Percentiles rank a stretch among this genome's conserved stretches.
Evolutionary conservation across 2,888 invertebrate genomes (phyloP).

Genomic region (Cephus pygmeus): DNA sequence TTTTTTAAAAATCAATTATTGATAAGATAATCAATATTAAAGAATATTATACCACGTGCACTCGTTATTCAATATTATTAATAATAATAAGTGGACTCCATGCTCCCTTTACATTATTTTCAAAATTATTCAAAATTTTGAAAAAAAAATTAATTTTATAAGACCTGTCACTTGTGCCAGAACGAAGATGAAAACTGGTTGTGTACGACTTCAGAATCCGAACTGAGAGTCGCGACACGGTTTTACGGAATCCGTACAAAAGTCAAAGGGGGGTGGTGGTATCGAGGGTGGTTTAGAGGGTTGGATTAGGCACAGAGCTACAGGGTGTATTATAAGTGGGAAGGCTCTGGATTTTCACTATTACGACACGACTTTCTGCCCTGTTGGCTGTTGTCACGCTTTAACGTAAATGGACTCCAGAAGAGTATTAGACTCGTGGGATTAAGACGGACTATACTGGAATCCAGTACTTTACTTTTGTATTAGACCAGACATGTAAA

Average conservation of each 20-base stretch:
- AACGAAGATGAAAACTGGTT: neutral
- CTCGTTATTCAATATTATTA: no score
- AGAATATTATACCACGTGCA: no score
- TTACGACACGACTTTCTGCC: slow-evolving; percentile 2
- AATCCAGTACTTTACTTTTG: neutral
- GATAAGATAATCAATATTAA: no score
- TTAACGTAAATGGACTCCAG: neutral
- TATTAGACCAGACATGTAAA: neutral
- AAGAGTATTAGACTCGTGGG: slow-evolving; percentile 3
- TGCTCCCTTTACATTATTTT: no score
- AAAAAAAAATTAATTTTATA: neutral
- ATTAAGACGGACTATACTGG: neutral
- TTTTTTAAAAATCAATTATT: no score
- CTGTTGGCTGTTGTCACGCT: slow-evolving; percentile 2
- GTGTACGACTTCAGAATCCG: slow-evolving; percentile 8
- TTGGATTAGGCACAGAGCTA: slow-evolving; percentile 55
- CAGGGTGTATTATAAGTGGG: slow-evolving; percentile 33
- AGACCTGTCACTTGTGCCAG: neutral
- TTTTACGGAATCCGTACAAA: slow-evolving; percentile 52
- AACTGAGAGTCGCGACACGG: slow-evolving; percentile 41
- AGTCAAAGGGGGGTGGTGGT: slow-evolving; percentile 14
- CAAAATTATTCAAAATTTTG: no score
- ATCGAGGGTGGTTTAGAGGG: slow-evolving; percentile 36
- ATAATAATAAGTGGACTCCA: no score
- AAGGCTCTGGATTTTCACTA: slow-evolving; percentile 34